These are phyloP conservation scores for Oreamnos americanus DNA, from an alignment of 2,113 vertebrate species.

Conservation along the genomic window DNA sequence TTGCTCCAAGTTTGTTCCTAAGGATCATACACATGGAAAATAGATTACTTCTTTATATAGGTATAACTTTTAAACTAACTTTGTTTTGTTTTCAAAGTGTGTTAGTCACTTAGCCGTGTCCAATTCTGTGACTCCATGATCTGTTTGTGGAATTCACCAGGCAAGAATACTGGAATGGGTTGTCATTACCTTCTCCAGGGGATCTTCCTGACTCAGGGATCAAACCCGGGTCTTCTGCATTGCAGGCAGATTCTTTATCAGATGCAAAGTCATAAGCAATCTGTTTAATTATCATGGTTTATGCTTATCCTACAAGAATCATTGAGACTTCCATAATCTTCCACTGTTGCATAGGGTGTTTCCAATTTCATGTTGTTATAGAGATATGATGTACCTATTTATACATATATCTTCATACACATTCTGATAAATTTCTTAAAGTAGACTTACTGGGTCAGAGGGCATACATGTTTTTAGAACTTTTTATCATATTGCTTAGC, in stretches of 20 bases:
- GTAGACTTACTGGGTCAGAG: not conserved
- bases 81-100: conserved; percentile 28
- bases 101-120: not conserved
- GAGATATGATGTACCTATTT: not conserved
- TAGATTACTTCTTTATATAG: not conserved
- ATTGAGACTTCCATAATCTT: not conserved
- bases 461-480: not conserved
- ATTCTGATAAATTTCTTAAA: not conserved
- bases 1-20: not conserved
- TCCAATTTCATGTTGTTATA: not conserved
- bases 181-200: not conserved
- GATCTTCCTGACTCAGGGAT: not conserved
- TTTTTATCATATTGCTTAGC: not conserved
- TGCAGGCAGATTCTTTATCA: not conserved
- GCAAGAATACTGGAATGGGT: not conserved
- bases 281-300: not conserved
- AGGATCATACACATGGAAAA: conserved; percentile 24
- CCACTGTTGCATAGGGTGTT: not conserved
- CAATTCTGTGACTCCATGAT: not conserved
- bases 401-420: not conserved
- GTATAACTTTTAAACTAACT: not conserved
- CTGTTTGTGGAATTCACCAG: not conserved
- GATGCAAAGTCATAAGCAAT: not conserved
- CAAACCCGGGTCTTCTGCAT: not conserved
- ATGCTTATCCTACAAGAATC: not conserved